These are phyloP conservation scores for Nymphalis urticae DNA, from an alignment of 2,888 invertebrate genomes.

Conservation along the genomic window DNA sequence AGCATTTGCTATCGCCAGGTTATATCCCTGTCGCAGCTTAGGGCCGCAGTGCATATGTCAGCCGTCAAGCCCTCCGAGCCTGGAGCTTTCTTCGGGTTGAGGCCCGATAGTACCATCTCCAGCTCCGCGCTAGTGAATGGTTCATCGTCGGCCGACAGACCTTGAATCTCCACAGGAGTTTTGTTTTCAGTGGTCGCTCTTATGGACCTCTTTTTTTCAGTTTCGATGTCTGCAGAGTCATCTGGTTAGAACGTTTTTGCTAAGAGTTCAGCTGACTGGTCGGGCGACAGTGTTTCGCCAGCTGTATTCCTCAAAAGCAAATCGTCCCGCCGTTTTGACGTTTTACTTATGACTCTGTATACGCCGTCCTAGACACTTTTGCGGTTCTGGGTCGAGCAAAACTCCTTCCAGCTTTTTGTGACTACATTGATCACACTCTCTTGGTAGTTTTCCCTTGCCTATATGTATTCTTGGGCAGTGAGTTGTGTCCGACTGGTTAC, in stretches of 20 bases:
- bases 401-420: conserved; percentile 39
- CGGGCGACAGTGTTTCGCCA: too few relatives aligned
- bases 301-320: conserved; percentile 9
- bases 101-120: conserved; percentile 8
- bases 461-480: conserved; percentile 34
- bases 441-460: conserved; percentile 25
- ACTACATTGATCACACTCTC: conserved; percentile 26
- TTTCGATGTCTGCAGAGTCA: conserved; percentile 22
- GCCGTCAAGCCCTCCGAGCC: conserved; percentile 41
- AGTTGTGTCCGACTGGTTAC: conserved; percentile 19
- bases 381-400: conserved; percentile 38
- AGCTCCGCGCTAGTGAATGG: conserved; percentile 27
- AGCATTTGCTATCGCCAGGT: conserved; percentile 35
- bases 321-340: conserved; percentile 22
- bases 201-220: background rate
- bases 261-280: too few relatives aligned
- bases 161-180: conserved; percentile 1
- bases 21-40: conserved; percentile 13
- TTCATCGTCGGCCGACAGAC: conserved; percentile 22
- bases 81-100: too few relatives aligned
- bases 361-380: too few relatives aligned
- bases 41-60: conserved; percentile 39
- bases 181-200: background rate
- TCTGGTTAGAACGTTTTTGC: conserved; percentile 38
- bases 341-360: too few relatives aligned